phyloP scores from a whole-genome alignment of 2,888 invertebrate genomes.

The Amitus sp. region DNA sequence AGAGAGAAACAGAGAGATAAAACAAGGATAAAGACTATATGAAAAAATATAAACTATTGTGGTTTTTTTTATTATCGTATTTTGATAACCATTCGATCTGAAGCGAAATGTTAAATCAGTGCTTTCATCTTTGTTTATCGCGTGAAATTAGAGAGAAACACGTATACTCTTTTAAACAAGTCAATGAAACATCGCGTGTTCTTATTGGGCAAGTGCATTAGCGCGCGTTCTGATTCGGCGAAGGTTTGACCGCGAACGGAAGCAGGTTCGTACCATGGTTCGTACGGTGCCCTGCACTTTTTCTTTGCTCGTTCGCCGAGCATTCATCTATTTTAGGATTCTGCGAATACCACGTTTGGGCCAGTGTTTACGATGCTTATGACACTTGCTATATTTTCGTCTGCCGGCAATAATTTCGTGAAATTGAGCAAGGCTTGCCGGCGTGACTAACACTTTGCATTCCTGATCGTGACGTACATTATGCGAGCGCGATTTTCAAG shows the following conservation, averaged over 20 bases:
- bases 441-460: constrained; percentile 2
- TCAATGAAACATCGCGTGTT: constrained; percentile 13
- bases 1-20: constrained; percentile 4
- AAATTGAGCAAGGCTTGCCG: not conserved
- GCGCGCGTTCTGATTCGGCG: too few relatives aligned
- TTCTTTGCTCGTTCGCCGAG: not conserved
- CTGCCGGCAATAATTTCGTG: not conserved
- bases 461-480: not conserved
- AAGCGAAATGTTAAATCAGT: not conserved
- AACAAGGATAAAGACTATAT: not conserved
- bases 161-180: not conserved
- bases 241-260: constrained; percentile 26
- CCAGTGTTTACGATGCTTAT: not conserved
- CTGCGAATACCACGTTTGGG: not conserved
- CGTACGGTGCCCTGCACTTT: not conserved
- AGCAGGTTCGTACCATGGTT: constrained; percentile 6
- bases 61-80: not conserved
- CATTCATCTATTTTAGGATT: not conserved
- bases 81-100: too few relatives aligned
- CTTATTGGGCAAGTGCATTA: too few relatives aligned
- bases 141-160: not conserved
- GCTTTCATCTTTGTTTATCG: constrained; percentile 19
- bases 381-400: not conserved
- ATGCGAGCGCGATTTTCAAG: not conserved
- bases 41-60: not conserved